Conservation (phyloP, 2,113 vertebrate genomes). For the Leucopsar rothschildi region DNA sequence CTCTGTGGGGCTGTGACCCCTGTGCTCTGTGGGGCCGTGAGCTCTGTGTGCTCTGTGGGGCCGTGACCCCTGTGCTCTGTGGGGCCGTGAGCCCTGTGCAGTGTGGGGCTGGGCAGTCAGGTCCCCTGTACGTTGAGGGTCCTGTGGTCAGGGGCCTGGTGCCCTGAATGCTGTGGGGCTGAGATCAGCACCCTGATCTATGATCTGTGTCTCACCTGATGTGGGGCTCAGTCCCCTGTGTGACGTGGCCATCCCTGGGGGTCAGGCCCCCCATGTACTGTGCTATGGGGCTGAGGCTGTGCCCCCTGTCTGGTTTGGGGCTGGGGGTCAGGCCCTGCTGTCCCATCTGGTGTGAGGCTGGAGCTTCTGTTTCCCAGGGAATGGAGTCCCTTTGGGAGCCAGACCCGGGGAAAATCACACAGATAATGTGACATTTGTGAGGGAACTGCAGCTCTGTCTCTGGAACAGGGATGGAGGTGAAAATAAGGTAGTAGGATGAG, state of each 20-base stretch:
- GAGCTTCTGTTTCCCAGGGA: background rate
- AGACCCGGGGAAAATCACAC: rapidly evolving
- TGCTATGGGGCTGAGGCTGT: background rate
- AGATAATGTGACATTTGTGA: background rate
- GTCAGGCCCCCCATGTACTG: background rate
- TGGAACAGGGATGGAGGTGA: background rate
- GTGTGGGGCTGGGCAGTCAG: rapidly evolving
- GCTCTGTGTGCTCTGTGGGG: too few relatives aligned
- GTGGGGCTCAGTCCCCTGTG: background rate
- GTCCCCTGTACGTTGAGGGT: background rate
- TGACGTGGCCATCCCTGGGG: rapidly evolving
- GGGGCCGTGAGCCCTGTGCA: background rate
- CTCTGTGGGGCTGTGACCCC: background rate
- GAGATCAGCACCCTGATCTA: background rate
- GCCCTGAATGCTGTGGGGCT: background rate
- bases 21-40: background rate
- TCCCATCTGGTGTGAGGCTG: rapidly evolving
- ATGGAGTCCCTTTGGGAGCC: background rate
- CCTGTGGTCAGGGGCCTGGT: background rate
- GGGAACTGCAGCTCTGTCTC: rapidly evolving
- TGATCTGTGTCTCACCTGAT: background rate
- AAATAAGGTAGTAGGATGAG: background rate
- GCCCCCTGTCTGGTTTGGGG: background rate
- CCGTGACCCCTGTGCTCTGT: background rate
- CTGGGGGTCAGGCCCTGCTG: background rate